Evolutionary conservation across 2,888 invertebrate genomes (phyloP), one percentile per base, ranked within the genome.

Genomic region (Campopleginae sp.): DNA sequence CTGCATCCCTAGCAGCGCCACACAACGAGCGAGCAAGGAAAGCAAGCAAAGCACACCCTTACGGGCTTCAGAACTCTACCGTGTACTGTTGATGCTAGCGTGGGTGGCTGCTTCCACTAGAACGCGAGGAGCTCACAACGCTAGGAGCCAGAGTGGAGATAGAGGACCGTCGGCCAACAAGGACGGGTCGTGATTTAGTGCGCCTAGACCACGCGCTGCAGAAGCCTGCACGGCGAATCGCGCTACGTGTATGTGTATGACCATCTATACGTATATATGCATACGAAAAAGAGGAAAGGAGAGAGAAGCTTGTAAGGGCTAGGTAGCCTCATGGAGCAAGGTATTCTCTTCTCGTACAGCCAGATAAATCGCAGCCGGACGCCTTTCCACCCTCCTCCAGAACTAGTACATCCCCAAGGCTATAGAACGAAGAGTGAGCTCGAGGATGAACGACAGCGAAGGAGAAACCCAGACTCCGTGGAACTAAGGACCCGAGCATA

Each of bases 181-280:
- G 90, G 90, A 90, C 89, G 88, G 86, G 87, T 87, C 86, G 91
- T 92, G 92, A 92, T 92, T 92, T 92, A 92, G 91, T 92, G 89
- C 89, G 89, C 87, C 85, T 80, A 86, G 88, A 87, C 89, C 88
- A 76, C 79, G 88, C 89, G 88, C 87, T 89, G 89, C 87, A 81
- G 87, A 82, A 85, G 83, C 89, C 89, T 89, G 89, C 89, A 87
- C 88, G 80, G 87, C 77, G 86, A 84, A 84, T 86, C 84, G 86
- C 84, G 86, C 66, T 82, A 71, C 74, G 80, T 71, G 76, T 82
- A 61, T 33, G 10, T 48, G 10, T 51, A 46, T 68, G 31, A 48
- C n/a, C 19, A 33, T 71, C 17, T 71, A 51, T 71, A 71, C 19
- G 33, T 19, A 19, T 71, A 33, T 17, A 33, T 70, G 31, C n/a